Evolutionary conservation across 1,140 invertebrate genomes (phyloP), one percentile per base, ranked within the genome.

Genomic region (Halyomorpha halys): DNA sequence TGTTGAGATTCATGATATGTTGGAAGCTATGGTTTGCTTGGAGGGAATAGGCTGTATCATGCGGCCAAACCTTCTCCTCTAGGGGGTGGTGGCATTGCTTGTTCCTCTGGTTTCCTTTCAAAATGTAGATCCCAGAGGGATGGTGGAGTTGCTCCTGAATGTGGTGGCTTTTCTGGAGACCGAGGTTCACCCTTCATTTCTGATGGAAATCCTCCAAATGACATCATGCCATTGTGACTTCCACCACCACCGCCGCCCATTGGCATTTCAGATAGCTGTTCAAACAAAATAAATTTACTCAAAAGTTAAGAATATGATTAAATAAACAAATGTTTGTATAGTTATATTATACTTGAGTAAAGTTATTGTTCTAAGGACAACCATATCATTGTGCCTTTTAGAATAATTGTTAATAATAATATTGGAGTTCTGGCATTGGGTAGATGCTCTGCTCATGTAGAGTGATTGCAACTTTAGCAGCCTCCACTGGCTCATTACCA

Each of bases 21-120:
- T 18, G 21, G 44, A 25, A 49, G 47, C 53, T 56, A 56, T 23
- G 53, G 53, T 56, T 56, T 62, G 44, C 23, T 19, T 27, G 61
- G 61, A 23, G 21, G 25, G 61, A 60, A 56, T 13, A 61, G 59
- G 45, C 45, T 61, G 56, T 59, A 68, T 76, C 75, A 77, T 75
- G 81, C 72, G 71, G 80, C 72, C 34, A 80, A 65, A 13, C 78
- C 78, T 66, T 80, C 79, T n/a, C 78, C 76, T 49, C 77, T 71
- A 0, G 76, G 70, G 5, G 77, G 68, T 13, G 74, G 70, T 59
- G 78, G 69, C 39, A 51, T 68, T 61, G 53, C 15, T 27, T 30
- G 64, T 75, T 49, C 76, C 68, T 16, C 71, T 69, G 65, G 54
- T 54, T 68, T 68, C 25, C 71, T 62, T 14, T 71, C 70, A 44